These are phyloP conservation scores for Diabrotica virgifera DNA, from an alignment of 1,140 invertebrate genomes.

Conservation along the genomic window DNA sequence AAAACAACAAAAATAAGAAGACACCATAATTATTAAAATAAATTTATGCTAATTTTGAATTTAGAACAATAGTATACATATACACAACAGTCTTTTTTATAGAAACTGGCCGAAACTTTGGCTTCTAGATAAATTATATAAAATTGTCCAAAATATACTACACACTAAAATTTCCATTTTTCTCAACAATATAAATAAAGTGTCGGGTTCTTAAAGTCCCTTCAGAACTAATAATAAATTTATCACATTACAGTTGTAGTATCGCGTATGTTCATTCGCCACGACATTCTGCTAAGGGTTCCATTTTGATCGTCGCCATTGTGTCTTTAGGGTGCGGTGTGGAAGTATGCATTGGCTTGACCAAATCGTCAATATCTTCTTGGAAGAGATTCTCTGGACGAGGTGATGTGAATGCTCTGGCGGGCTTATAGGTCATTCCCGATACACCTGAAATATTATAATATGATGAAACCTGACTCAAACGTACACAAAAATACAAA, in stretches of 20 bases:
- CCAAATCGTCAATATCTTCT: conserved; percentile 60
- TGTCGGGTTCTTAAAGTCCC: conserved; percentile 16
- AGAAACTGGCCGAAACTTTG: conserved; percentile 49
- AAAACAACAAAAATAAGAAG: not conserved
- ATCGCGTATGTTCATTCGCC: conserved; percentile 45
- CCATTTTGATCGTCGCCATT: conserved; percentile 51
- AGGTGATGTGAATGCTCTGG: conserved; percentile 57
- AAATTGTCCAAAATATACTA: conserved; percentile 45
- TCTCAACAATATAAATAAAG: conserved; percentile 20
- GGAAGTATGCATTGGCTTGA: conserved; percentile 51
- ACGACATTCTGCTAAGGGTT: conserved; percentile 54
- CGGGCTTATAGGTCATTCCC: conserved; percentile 66
- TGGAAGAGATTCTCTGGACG: conserved; percentile 60
- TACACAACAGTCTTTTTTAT: conserved; percentile 48
- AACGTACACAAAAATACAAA: no score
- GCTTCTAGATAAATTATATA: conserved; percentile 44
- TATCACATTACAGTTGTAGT: conserved; percentile 45
- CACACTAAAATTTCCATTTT: conserved; percentile 38
- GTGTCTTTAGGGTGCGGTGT: conserved; percentile 38
- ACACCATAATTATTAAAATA: conserved; percentile 9
- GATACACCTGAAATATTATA: conserved; percentile 49
- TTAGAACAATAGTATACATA: conserved; percentile 48
- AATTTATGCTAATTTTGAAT: conserved; percentile 44
- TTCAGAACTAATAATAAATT: conserved; percentile 42
- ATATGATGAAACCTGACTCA: no score